Conservation (phyloP, 2,113 vertebrate genomes). For the Motacilla alba region DNA sequence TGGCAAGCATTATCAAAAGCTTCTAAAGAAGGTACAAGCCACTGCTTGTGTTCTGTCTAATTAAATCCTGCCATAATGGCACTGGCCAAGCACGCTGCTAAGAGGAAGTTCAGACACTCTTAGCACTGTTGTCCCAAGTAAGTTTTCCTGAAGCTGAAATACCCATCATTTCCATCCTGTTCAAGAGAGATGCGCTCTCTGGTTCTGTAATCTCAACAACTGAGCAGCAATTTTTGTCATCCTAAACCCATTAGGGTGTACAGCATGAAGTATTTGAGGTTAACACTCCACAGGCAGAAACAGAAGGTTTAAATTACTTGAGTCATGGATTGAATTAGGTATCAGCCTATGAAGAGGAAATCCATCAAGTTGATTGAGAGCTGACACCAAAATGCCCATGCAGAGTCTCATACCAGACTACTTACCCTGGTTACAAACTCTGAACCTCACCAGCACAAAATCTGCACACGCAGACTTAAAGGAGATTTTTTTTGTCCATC, state of each 20-base stretch:
- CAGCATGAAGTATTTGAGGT: background rate
- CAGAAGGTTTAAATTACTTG: background rate
- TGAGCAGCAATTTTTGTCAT: background rate
- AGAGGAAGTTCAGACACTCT: background rate
- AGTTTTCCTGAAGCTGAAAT: background rate
- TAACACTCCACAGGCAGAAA: background rate
- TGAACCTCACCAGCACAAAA: background rate
- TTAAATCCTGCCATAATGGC: background rate
- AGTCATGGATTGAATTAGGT: background rate
- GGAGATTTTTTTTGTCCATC: background rate
- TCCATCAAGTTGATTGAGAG: background rate
- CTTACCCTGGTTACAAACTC: background rate
- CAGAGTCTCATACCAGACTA: background rate
- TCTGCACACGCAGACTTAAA: background rate
- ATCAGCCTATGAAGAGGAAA: background rate
- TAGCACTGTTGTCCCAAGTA: background rate
- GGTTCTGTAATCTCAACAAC: background rate
- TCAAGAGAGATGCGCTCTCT: background rate
- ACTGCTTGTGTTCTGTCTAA: background rate
- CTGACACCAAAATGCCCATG: background rate
- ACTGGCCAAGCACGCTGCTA: background rate
- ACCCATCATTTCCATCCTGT: background rate
- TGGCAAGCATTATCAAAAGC: constrained; percentile 45
- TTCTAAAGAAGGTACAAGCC: constrained; percentile 47
- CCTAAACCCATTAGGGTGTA: background rate